Conservation (phyloP, 2,888 invertebrate genomes). For the Pelosia muscerda region DNA sequence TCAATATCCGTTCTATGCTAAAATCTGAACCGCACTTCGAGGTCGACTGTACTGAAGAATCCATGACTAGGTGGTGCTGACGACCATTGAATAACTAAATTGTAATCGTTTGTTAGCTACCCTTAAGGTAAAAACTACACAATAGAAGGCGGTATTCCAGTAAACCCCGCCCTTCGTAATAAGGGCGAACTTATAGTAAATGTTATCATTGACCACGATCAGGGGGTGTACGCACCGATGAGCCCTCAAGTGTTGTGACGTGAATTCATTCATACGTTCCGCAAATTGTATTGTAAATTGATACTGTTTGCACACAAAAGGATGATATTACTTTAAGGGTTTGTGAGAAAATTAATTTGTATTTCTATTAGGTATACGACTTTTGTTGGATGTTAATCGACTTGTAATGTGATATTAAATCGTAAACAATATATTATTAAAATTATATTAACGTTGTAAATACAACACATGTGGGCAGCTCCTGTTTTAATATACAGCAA, state of each 20-base stretch:
- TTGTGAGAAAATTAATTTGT: slow-evolving; percentile 86
- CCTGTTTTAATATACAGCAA: slow-evolving; percentile 6
- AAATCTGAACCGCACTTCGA: slow-evolving; percentile 83
- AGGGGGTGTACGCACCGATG: slow-evolving; percentile 71
- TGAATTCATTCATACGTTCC: slow-evolving; percentile 75
- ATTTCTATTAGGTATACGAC: slow-evolving; percentile 69
- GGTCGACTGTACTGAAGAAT: slow-evolving; percentile 68
- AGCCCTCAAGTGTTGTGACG: slow-evolving; percentile 80
- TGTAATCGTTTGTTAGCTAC: slow-evolving; percentile 42
- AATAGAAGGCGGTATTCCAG: slow-evolving; percentile 53
- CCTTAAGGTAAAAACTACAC: slow-evolving; percentile 51
- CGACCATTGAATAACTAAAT: slow-evolving; percentile 33
- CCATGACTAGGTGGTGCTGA: slow-evolving; percentile 67
- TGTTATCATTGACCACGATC: slow-evolving; percentile 71
- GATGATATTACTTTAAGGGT: slow-evolving; percentile 84
- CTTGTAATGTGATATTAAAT: slow-evolving; percentile 58
- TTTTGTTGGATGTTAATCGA: slow-evolving; percentile 57
- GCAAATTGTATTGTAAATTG: slow-evolving; percentile 76
- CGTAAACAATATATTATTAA: slow-evolving; percentile 45
- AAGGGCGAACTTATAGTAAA: slow-evolving; percentile 52
- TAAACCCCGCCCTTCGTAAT: slow-evolving; percentile 62
- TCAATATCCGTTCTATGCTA: slow-evolving; percentile 88
- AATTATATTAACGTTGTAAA: slow-evolving; percentile 35
- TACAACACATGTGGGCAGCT: slow-evolving; percentile 6
- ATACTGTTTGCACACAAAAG: slow-evolving; percentile 84